These are phyloP conservation scores for Amphiprion clarkii DNA, from an alignment of 2,797 vertebrate genomes.

Conservation along the genomic window DNA sequence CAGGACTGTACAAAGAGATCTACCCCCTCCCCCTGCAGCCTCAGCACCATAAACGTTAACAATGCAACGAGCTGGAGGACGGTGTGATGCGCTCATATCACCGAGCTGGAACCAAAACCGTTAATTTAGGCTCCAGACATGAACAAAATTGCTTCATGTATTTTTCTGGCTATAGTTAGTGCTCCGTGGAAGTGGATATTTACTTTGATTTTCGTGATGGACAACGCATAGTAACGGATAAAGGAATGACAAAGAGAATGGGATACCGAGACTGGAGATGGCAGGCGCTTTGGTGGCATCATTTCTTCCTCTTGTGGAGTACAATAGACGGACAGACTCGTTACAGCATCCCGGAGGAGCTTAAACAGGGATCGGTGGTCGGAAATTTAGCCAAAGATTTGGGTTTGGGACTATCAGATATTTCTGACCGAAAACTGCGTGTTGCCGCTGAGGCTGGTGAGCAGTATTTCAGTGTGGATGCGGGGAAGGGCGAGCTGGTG, in stretches of 20 bases:
- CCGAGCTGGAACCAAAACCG: neutral
- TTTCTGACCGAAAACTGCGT: conserved; percentile 85
- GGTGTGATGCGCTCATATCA: conserved; percentile 31
- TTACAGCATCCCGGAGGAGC: conserved; percentile 89
- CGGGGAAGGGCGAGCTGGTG: conserved; percentile 85
- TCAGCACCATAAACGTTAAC: conserved; percentile 40
- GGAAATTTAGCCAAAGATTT: conserved; percentile 90
- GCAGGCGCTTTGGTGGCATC: conserved; percentile 63
- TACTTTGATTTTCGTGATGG: conserved; percentile 6
- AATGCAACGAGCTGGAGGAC: conserved; percentile 43
- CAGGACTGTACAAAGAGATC: conserved; percentile 68
- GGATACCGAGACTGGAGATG: conserved; percentile 66
- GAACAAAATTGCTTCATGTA: neutral
- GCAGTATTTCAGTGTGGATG: conserved; percentile 87
- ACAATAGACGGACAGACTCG: conserved; percentile 84
- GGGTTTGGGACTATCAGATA: conserved; percentile 83
- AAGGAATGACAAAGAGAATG: conserved; percentile 62
- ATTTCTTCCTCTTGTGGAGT: conserved; percentile 74
- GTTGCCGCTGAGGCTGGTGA: conserved; percentile 85
- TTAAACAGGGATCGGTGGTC: conserved; percentile 86
- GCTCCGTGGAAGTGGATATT: conserved; percentile 21
- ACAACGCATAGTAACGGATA: conserved; percentile 31
- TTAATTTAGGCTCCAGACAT: conserved; percentile 11
- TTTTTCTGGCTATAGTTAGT: neutral
- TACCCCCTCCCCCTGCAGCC: conserved; percentile 49